Percentiles rank a stretch among this genome's conserved stretches.
These are phyloP conservation scores for Bubo bubo DNA, from an alignment of 2,113 vertebrate genomes.

Conservation along the genomic window DNA sequence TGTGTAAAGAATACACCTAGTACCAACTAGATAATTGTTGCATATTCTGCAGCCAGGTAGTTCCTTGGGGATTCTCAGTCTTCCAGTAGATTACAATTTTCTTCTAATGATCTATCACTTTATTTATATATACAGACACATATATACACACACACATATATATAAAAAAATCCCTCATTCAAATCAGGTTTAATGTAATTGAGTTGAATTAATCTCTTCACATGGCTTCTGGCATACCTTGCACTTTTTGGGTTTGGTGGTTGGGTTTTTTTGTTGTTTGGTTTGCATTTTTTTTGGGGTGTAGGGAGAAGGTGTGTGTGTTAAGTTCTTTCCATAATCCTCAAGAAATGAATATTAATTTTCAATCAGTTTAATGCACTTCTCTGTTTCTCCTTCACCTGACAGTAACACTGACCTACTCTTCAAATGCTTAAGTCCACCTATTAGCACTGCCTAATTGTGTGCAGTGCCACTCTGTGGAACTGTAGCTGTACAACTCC, in stretches of 20 bases:
- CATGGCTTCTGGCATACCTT: neutral
- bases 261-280: neutral
- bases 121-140: neutral
- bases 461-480: neutral
- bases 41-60: neutral
- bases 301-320: neutral
- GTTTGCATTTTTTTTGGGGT: rapidly evolving
- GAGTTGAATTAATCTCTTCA: neutral
- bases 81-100: neutral
- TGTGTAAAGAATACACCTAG: neutral
- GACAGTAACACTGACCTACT: neutral
- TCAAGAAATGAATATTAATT: neutral
- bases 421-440: neutral
- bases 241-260: neutral
- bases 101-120: neutral
- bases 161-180: neutral
- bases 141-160: neutral
- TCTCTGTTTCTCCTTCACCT: neutral
- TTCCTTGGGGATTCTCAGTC: neutral
- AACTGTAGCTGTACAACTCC: neutral
- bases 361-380: neutral
- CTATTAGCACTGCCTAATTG: neutral
- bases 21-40: neutral
- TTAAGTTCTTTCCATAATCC: neutral
- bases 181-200: neutral